Conservation (phyloP, 2,113 vertebrate genomes). For the Phylloscopus trochilus region DNA sequence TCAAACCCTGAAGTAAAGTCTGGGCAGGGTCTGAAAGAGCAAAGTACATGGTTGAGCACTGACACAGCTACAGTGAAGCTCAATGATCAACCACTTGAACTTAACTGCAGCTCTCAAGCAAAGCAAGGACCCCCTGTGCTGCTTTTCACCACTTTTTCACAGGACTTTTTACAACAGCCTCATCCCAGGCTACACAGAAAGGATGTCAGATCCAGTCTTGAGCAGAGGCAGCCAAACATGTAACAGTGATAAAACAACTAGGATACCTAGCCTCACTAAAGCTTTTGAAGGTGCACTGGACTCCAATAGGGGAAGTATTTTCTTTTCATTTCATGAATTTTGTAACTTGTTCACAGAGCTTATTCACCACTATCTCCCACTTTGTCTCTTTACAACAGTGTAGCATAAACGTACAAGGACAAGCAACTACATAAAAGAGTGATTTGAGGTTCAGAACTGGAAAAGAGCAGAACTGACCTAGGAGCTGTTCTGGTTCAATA, state of each 20-base stretch:
- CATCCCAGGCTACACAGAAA: not conserved
- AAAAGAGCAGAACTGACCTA: not conserved
- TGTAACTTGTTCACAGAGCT: not conserved
- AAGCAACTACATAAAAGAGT: not conserved
- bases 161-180: not conserved
- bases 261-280: not conserved
- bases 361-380: not conserved
- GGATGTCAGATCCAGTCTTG: not conserved
- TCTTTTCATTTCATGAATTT: not conserved
- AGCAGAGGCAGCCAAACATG: not conserved
- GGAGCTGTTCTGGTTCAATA: not conserved
- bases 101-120: not conserved
- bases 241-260: not conserved
- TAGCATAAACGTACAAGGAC: not conserved
- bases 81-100: not conserved
- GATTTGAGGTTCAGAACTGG: not conserved
- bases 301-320: not conserved
- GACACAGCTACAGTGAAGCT: not conserved
- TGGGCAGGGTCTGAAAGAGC: not conserved
- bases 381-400: not conserved
- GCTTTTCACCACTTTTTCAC: not conserved
- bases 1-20: not conserved
- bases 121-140: not conserved
- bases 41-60: not conserved
- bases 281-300: not conserved